These are phyloP conservation scores for Caenorhabditis sp. DNA, from an alignment of 2,888 invertebrate species.

Conservation along the genomic window DNA sequence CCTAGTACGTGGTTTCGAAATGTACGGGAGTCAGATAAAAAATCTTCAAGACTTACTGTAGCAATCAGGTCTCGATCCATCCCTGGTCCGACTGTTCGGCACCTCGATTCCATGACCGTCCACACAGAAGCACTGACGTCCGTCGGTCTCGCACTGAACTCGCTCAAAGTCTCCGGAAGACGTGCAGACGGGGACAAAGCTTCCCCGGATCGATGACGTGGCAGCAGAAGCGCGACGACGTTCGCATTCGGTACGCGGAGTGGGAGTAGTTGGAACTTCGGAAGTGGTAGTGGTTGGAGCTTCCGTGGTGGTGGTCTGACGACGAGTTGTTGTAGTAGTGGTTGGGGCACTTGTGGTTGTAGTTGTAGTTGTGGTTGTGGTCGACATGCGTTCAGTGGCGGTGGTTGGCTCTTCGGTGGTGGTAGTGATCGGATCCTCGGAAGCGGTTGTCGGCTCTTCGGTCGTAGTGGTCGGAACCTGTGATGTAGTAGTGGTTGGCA, in stretches of 20 bases:
- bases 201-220: constrained; percentile 78
- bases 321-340: constrained; percentile 15
- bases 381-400: constrained; percentile 23
- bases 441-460: background rate
- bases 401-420: constrained; percentile 48
- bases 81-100: constrained; percentile 73
- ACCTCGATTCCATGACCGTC: constrained; percentile 76
- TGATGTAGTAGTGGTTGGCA: constrained; percentile 5
- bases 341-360: constrained; percentile 12
- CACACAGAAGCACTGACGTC: constrained; percentile 81
- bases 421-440: constrained; percentile 9
- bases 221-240: constrained; percentile 66
- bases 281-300: constrained; percentile 49
- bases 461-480: constrained; percentile 1
- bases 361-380: background rate
- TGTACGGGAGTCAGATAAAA: background rate
- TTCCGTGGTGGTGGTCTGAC: constrained; percentile 28
- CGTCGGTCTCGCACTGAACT: constrained; percentile 80
- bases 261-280: constrained; percentile 16
- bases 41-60: constrained; percentile 62
- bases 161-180: constrained; percentile 79
- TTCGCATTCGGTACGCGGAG: constrained; percentile 72
- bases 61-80: constrained; percentile 74
- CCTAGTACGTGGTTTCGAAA: too few relatives aligned
- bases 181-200: constrained; percentile 81